A percentile compares a stretch with the other conserved stretches of the same genome.
phyloP scores from a whole-genome alignment of 2,888 invertebrate species.

The Drosophila aldrichi region DNA sequence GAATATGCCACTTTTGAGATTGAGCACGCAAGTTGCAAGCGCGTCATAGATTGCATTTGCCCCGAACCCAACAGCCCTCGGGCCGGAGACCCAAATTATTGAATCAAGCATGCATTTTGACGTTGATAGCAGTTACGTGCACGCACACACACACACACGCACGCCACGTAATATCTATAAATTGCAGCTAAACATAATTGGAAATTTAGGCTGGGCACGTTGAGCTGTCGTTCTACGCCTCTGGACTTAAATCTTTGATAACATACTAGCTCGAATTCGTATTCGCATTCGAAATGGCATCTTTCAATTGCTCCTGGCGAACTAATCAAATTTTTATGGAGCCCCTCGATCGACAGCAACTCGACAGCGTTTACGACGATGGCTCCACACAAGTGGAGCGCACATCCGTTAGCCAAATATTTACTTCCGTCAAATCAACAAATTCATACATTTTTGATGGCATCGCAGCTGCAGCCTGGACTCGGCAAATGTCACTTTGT shows the following conservation, averaged over 20 bases:
- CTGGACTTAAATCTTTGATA: conserved; percentile 3
- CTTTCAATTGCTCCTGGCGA: conserved; percentile 32
- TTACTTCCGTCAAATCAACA: conserved; percentile 78
- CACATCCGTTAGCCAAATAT: conserved; percentile 70
- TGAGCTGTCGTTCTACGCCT: background rate
- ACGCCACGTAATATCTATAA: background rate
- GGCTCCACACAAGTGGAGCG: conserved; percentile 27
- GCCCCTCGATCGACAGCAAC: conserved; percentile 27
- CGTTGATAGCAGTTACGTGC: conserved; percentile 40
- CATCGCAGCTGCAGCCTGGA: conserved; percentile 40
- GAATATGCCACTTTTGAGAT: conserved; percentile 68
- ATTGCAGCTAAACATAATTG: conserved; percentile 45
- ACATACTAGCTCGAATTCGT: background rate
- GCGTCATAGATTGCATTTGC: conserved; percentile 56
- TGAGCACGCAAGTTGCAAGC: conserved; percentile 54
- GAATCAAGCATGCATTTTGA: conserved; percentile 41
- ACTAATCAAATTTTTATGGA: conserved; percentile 56
- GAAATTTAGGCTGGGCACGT: background rate
- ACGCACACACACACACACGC: background rate
- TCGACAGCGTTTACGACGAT: conserved; percentile 23
- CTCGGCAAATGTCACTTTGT: conserved; percentile 38
- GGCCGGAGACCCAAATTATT: conserved; percentile 38
- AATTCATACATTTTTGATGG: conserved; percentile 73
- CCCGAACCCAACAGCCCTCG: conserved; percentile 5
- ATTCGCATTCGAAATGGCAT: conserved; percentile 25